phyloP scores from a whole-genome alignment of 2,113 vertebrate species.

The Mesembrinibis cayennensis region DNA sequence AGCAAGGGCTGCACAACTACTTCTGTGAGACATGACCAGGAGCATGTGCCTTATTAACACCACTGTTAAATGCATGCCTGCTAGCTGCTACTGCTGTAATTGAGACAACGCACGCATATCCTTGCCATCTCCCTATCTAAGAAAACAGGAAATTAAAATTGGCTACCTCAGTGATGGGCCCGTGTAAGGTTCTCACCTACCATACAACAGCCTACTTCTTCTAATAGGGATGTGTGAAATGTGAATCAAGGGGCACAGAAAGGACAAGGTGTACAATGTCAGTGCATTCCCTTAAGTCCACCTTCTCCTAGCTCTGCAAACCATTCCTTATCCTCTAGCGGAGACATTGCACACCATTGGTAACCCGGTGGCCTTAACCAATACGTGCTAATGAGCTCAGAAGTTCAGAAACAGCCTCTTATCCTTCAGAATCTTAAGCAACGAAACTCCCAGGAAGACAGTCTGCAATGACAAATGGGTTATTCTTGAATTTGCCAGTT shows the following conservation, averaged over 20 bases:
- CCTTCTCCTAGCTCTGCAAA: neutral
- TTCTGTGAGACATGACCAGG: neutral
- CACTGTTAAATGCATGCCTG: neutral
- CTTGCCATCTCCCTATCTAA: neutral
- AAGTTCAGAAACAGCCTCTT: neutral
- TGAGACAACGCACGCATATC: neutral
- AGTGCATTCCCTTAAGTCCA: neutral
- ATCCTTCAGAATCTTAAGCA: neutral
- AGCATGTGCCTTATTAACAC: constrained; percentile 33
- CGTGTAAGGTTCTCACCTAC: neutral
- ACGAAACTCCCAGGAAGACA: neutral
- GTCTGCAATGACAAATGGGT: neutral
- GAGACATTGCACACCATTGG: neutral
- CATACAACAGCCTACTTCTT: neutral
- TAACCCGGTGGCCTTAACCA: neutral
- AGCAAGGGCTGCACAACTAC: constrained; percentile 17
- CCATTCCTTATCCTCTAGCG: neutral
- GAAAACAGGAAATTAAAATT: constrained; percentile 25
- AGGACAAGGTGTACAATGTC: neutral
- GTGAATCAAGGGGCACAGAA: neutral
- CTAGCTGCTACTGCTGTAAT: constrained; percentile 11
- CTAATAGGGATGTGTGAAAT: neutral
- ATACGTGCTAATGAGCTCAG: neutral
- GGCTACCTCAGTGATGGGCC: neutral
- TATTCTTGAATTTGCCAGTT: neutral